These are phyloP conservation scores for Eurosta solidaginis DNA, from an alignment of 1,140 invertebrate species.

Conservation along the genomic window DNA sequence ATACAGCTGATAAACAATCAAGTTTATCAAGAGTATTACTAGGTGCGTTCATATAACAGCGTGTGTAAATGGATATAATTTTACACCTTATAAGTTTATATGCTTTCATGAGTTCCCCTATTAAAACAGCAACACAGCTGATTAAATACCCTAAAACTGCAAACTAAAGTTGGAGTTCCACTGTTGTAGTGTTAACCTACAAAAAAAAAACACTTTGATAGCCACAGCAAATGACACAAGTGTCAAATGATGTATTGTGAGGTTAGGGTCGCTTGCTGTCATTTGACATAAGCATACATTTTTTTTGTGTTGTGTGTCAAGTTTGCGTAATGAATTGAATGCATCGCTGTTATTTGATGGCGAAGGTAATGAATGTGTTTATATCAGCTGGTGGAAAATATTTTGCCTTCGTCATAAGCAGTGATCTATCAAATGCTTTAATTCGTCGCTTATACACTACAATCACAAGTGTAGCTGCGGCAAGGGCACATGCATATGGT, in stretches of 20 bases:
- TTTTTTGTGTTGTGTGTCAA: background rate
- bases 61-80: no score
- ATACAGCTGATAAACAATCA: no score
- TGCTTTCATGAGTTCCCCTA: no score
- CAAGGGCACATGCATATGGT: background rate
- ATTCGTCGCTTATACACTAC: background rate
- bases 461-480: background rate
- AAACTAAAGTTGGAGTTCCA: background rate
- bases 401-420: background rate
- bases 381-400: background rate
- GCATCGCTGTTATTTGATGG: background rate
- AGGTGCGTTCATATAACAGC: no score
- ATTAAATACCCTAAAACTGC: background rate
- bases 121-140: no score
- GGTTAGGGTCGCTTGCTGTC: background rate
- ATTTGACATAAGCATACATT: background rate
- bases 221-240: background rate
- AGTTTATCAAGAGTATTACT: no score
- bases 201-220: background rate
- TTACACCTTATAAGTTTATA: no score
- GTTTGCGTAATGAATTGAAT: slow-evolving; percentile 1
- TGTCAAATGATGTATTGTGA: background rate
- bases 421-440: background rate
- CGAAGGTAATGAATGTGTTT: background rate
- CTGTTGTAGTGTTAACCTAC: background rate